These are phyloP conservation scores for Chaitophorus viminalis DNA, from an alignment of 2,888 invertebrate genomes.

Conservation along the genomic window DNA sequence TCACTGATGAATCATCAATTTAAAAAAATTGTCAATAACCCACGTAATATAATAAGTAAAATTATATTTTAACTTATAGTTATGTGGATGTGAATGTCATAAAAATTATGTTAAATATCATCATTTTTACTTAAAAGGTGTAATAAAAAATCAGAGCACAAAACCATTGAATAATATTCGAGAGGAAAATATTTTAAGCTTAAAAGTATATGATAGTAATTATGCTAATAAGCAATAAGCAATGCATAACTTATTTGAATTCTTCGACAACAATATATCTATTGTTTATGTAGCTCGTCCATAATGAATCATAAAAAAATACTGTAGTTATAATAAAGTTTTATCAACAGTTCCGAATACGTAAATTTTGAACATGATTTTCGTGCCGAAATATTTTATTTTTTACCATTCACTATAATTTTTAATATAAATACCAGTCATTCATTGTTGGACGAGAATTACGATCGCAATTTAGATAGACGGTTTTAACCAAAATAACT, in stretches of 20 bases:
- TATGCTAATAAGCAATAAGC: neutral
- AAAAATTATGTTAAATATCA: no score
- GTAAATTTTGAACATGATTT: neutral
- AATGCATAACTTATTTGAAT: neutral
- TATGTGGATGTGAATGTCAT: no score
- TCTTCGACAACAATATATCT: neutral
- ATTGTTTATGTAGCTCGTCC: neutral
- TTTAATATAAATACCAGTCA: neutral
- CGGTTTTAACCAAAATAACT: neutral
- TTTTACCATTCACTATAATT: neutral
- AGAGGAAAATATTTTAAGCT: no score
- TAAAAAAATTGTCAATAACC: no score
- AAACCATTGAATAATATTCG: no score
- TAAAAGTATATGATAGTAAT: no score
- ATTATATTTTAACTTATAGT: no score
- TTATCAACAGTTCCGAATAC: neutral
- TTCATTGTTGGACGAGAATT: neutral
- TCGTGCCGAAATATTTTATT: neutral
- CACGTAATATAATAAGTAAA: no score
- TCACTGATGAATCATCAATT: no score
- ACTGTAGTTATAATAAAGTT: neutral
- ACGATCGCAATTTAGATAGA: neutral
- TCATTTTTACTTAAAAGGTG: no score
- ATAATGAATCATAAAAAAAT: neutral
- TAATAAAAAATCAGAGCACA: no score